Evolutionary conservation across 1,140 invertebrate genomes (phyloP), one percentile per base, ranked within the genome.

Genomic region (Lerema accius): DNA sequence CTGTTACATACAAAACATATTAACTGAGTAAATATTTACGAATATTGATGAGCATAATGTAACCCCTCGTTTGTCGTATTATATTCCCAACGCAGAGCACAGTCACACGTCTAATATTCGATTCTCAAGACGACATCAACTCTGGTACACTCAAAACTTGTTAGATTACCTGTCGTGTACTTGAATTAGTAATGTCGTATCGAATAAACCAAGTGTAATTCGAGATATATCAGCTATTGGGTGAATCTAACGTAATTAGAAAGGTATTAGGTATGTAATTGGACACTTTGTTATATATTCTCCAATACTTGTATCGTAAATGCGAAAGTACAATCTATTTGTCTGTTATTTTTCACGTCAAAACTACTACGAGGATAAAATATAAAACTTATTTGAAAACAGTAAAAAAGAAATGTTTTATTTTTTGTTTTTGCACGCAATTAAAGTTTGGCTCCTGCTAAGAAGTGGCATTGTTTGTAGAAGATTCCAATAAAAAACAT

Each of bases 121-220:
- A 45, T 45, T 58, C 53, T 32, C 23, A 45, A 55, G 19, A 16
- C 32, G 49, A 58, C 26, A 58, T 45, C 53, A 19, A 45, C 23
- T n/a, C 17, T 14, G 14, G 49, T 53, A 53, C 39, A 23, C 39
- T 42, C 53, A 58, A 45, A 58, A 45, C 53, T 58, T 58, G 53
- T 58, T 58, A 58, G 53, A 58, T 58, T 58, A 45, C 13, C 40
- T 58, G 42, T 58, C 37, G 16, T 28, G 5, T 46, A 40, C 37
- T 32, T 66, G 49, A 53, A 66, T 66, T 48, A 55, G 48, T 55
- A 61, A 61, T 46, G 64, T 40, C 58, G 42, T 58, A 45, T 58
- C 40, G 53, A 43, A 56, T 32, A 56, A 58, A 7, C 53, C n/a
- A 32, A 37, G 35, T 39, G 16, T 17, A 35, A 32, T 16, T 51